Evolutionary conservation across 2,113 vertebrate species (phyloP).

Genomic region (Prolemur simus): DNA sequence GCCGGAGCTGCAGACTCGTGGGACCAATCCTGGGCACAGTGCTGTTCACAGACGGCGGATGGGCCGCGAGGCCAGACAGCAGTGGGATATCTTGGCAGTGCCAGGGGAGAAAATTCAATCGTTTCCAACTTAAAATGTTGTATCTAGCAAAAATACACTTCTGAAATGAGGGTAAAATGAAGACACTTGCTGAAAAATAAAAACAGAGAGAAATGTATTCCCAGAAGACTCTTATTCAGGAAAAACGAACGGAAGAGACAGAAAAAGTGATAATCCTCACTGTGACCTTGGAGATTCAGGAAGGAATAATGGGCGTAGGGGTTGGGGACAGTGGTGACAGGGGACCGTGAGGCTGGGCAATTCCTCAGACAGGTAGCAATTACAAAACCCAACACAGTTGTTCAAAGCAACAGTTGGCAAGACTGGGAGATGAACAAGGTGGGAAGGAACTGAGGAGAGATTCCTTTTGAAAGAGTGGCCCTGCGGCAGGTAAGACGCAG

Average conservation of each 20-base stretch:
- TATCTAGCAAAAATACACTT: not conserved
- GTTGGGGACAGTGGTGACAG: not conserved
- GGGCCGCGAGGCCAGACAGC: rapidly evolving
- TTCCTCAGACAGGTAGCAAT: rapidly evolving
- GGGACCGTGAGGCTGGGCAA: rapidly evolving
- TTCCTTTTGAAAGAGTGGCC: rapidly evolving
- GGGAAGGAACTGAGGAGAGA: rapidly evolving
- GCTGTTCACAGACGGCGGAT: rapidly evolving
- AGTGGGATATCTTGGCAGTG: not conserved
- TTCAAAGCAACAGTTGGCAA: rapidly evolving
- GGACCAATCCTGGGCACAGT: not conserved
- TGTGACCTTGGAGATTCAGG: not conserved
- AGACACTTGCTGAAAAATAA: not conserved
- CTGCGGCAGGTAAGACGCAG: rapidly evolving
- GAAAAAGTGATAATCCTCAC: not conserved
- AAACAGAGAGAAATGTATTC: not conserved
- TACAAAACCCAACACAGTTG: rapidly evolving
- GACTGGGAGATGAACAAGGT: not conserved
- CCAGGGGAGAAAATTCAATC: not conserved
- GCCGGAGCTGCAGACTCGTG: rapidly evolving
- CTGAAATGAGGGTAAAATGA: not conserved
- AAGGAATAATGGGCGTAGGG: rapidly evolving
- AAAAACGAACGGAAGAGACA: not conserved
- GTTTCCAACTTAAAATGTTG: not conserved
- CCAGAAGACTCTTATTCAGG: not conserved